Conservation (phyloP, 2,797 vertebrate genomes). For the Apogon hyalosoma region DNA sequence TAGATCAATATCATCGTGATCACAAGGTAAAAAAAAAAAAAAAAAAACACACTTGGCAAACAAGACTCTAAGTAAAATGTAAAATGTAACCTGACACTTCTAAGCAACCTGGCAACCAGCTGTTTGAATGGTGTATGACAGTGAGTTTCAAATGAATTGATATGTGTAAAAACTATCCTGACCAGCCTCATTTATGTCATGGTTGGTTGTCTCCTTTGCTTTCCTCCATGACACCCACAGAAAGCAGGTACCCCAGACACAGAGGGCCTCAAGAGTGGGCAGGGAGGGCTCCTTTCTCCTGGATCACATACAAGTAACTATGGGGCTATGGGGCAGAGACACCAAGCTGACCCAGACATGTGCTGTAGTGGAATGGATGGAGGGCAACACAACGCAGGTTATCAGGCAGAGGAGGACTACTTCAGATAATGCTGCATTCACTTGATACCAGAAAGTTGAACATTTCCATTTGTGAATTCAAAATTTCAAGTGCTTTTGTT, state of each 20-base stretch:
- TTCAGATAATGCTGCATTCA: slow-evolving; percentile 7
- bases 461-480: no score
- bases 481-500: no score
- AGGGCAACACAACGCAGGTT: slow-evolving; percentile 64
- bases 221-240: slow-evolving; percentile 40
- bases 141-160: no score
- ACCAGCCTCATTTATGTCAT: no score
- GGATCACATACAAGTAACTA: slow-evolving; percentile 46
- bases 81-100: background rate
- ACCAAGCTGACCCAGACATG: background rate
- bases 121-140: no score
- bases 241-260: slow-evolving; percentile 33
- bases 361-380: slow-evolving; percentile 3
- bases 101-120: background rate
- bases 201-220: background rate
- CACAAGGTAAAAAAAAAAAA: slow-evolving; percentile 69
- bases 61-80: background rate
- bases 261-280: slow-evolving; percentile 1
- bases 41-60: background rate
- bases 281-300: slow-evolving; percentile 61
- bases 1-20: slow-evolving; percentile 73
- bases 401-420: slow-evolving; percentile 42
- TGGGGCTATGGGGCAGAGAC: slow-evolving; percentile 53
- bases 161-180: no score
- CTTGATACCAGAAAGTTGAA: no score